These are phyloP conservation scores for Tragelaphus imberbis DNA, from an alignment of 2,113 vertebrate species.

Conservation along the genomic window DNA sequence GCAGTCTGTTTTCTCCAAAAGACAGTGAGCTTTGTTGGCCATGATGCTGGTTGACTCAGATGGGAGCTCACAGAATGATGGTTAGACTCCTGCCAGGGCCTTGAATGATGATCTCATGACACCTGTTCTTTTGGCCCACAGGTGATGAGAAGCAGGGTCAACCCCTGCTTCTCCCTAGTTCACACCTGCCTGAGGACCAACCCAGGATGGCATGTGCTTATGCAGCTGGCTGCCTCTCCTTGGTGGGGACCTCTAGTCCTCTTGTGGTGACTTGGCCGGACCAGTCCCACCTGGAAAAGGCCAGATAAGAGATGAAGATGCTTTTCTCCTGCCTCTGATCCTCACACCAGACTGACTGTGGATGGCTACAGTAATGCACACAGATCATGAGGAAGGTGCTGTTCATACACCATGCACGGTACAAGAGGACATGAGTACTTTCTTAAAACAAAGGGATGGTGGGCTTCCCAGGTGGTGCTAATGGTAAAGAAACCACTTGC, in stretches of 20 bases:
- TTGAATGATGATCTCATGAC: fast-evolving
- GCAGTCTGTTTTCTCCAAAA: background rate
- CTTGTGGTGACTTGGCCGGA: fast-evolving
- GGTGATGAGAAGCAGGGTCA: background rate
- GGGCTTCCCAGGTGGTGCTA: background rate
- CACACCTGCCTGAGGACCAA: background rate
- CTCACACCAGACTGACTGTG: background rate
- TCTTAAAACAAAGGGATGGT: background rate
- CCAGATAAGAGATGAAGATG: background rate
- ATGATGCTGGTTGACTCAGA: fast-evolving
- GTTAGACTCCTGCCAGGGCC: fast-evolving
- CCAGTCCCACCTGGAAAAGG: background rate
- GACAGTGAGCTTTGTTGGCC: background rate
- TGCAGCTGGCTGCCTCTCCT: background rate
- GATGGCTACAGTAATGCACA: fast-evolving
- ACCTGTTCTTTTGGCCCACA: background rate
- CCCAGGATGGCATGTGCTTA: fast-evolving
- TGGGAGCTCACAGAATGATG: fast-evolving
- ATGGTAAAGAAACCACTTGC: background rate
- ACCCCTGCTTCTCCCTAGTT: background rate
- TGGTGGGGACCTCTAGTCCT: background rate
- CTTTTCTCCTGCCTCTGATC: background rate
- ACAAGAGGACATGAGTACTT: background rate
- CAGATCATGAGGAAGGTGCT: background rate
- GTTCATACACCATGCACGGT: fast-evolving